phyloP scores from a whole-genome alignment of 2,113 vertebrate species.

The Scatophagus argus region DNA sequence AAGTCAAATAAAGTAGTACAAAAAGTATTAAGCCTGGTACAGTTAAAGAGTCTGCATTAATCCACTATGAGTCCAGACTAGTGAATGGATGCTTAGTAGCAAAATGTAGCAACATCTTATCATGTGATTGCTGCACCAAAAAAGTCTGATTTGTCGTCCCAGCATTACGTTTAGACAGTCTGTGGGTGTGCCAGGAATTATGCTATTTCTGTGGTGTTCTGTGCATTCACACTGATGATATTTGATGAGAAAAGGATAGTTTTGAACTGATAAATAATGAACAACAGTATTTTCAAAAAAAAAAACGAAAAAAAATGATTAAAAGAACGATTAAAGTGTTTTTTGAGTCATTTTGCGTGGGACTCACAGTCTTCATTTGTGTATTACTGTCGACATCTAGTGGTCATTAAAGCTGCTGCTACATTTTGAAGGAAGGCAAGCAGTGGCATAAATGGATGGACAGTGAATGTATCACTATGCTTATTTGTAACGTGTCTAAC shows the following conservation, averaged over 20 bases:
- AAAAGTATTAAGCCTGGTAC: slow-evolving; percentile 23
- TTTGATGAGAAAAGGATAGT: background rate
- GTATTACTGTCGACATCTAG: slow-evolving; percentile 64
- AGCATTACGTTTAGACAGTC: background rate
- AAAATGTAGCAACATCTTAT: slow-evolving; percentile 13
- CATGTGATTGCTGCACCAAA: background rate
- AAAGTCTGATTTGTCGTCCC: background rate
- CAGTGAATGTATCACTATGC: background rate
- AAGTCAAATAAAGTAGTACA: slow-evolving; percentile 12
- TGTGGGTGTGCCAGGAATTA: background rate
- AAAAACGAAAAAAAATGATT: background rate
- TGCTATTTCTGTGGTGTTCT: too few species aligned
- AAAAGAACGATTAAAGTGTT: background rate
- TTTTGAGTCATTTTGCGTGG: background rate
- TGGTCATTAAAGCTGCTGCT: slow-evolving; percentile 23
- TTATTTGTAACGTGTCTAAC: background rate
- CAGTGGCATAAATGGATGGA: background rate
- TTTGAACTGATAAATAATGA: background rate
- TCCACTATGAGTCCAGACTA: slow-evolving; percentile 8
- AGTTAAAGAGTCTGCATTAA: slow-evolving; percentile 31
- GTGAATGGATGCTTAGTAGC: background rate
- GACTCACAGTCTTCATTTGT: background rate
- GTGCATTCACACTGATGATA: background rate
- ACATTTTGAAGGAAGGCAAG: background rate
- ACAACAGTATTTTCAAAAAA: background rate